A percentile compares a stretch with the other conserved stretches of the same genome.
These are phyloP conservation scores for Cataglyphis livida DNA, from an alignment of 2,888 invertebrate genomes.

Conservation along the genomic window DNA sequence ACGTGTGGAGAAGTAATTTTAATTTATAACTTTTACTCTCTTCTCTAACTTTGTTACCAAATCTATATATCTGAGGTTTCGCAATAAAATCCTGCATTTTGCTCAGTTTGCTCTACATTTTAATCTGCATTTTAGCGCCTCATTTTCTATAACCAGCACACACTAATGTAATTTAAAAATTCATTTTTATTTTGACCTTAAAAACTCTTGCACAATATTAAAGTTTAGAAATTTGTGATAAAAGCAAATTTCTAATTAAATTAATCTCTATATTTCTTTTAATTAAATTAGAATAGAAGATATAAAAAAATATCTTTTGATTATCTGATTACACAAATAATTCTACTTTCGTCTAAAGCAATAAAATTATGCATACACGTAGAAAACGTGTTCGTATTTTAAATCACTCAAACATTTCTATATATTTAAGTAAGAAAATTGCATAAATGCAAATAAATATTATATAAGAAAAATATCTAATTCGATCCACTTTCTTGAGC, in stretches of 20 bases:
- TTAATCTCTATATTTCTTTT: slow-evolving; percentile 12
- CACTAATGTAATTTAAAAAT: slow-evolving; percentile 13
- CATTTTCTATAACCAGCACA: background rate
- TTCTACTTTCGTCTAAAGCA: background rate
- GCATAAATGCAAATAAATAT: background rate
- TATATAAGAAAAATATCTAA: background rate
- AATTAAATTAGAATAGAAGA: slow-evolving; percentile 23
- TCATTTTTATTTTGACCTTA: slow-evolving; percentile 10
- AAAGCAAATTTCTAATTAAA: background rate
- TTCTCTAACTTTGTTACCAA: slow-evolving; percentile 1
- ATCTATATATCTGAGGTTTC: slow-evolving; percentile 19
- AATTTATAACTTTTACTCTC: slow-evolving; percentile 35
- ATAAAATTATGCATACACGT: background rate
- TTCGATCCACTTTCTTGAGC: background rate
- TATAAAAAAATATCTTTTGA: background rate
- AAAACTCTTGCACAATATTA: background rate
- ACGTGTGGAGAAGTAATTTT: slow-evolving; percentile 12
- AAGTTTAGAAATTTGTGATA: background rate
- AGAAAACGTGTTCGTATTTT: background rate
- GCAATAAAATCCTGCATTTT: background rate
- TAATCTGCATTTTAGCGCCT: background rate
- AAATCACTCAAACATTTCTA: background rate
- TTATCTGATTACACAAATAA: slow-evolving; percentile 13
- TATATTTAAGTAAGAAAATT: background rate
- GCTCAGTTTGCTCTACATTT: background rate